phyloP scores from a whole-genome alignment of 2,113 vertebrate genomes.

The Monopterus albus region DNA sequence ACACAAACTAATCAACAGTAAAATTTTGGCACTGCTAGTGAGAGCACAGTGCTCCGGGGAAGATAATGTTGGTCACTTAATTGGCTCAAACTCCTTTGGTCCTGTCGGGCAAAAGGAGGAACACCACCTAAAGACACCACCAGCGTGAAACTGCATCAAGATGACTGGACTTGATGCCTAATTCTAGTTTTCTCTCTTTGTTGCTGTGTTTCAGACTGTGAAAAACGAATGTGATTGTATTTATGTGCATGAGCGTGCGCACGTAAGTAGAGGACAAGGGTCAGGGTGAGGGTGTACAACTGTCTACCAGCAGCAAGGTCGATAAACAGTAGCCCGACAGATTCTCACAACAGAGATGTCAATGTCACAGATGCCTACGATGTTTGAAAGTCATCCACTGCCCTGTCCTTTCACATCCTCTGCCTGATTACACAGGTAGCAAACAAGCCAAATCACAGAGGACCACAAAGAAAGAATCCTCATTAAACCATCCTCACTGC shows the following conservation, averaged over 20 bases:
- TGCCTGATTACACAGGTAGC: conserved; percentile 34
- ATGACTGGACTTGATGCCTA: too few species aligned
- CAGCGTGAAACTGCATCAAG: too few species aligned
- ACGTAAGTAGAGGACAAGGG: background rate
- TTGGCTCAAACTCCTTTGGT: background rate
- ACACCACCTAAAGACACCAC: too few species aligned
- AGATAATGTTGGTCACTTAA: background rate
- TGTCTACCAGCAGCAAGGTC: conserved; percentile 55
- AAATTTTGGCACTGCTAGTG: background rate
- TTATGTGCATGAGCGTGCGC: background rate
- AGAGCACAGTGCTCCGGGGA: background rate
- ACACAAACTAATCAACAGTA: conserved; percentile 19
- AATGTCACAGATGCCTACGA: conserved; percentile 67
- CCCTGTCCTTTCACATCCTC: conserved; percentile 48
- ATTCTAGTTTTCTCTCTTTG: background rate
- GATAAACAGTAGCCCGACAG: conserved; percentile 47
- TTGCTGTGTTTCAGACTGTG: background rate
- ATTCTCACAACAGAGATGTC: conserved; percentile 63
- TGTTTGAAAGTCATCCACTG: conserved; percentile 64
- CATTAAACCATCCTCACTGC: background rate
- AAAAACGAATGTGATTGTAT: background rate
- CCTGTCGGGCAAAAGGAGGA: background rate
- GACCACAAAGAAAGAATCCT: conserved; percentile 4
- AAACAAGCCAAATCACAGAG: conserved; percentile 27
- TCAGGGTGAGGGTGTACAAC: conserved; percentile 29